Base-by-base conservation (phyloP, 2,113 vertebrate genomes). In the Boulengeromyrus knoepffleri region DNA sequence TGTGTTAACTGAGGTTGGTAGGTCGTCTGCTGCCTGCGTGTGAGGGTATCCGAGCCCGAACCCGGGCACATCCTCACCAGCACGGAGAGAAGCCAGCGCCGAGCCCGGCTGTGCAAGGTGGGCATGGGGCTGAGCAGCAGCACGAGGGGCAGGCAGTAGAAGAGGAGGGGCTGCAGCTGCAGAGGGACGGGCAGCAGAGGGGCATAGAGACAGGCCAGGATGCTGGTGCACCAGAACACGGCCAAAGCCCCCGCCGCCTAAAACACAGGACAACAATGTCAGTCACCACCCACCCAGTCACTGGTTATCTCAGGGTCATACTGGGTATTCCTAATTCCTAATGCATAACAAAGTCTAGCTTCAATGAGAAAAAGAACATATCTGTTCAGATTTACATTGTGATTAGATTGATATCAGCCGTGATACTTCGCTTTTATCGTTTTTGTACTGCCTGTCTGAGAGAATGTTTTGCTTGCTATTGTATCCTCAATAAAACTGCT, bases 141-240 rank as follows among this genome's bases (percentile, higher is more conserved):
- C 17, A 93, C 53, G 24, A 93, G 21, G 49, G 93, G 91, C 21
- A 94, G 88, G 89, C 89, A 85, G 66, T 94, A 92, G 88, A 93
- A 92, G 85, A 90, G 66, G 31, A 92, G 88, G 36, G 93, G 92
- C 62, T 91, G 92, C 31, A 92, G 91, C 49, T 92, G 91, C 47
- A 87, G 90, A n/a, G 92, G 91, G 42, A 91, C 88, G 17, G 90
- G 87, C 86, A 92, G 77, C 24, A 91, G 83, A 8, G 91, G 36
- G n/a, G 91, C 88, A 58, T 93, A 90, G 19, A 94, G 90, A 87
- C 92, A 92, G 53, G 91, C 92, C 88, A 94, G 87, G 21, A 94
- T 47, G 50, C 93, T 93, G 46, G 90, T 9, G 87, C 93, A 93
- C 93, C 94, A 94, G 88, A 91, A 92, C 80, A 94, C 90, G 8